These are phyloP conservation scores for Lycia hirtaria DNA, from an alignment of 2,888 invertebrate species.

Conservation along the genomic window DNA sequence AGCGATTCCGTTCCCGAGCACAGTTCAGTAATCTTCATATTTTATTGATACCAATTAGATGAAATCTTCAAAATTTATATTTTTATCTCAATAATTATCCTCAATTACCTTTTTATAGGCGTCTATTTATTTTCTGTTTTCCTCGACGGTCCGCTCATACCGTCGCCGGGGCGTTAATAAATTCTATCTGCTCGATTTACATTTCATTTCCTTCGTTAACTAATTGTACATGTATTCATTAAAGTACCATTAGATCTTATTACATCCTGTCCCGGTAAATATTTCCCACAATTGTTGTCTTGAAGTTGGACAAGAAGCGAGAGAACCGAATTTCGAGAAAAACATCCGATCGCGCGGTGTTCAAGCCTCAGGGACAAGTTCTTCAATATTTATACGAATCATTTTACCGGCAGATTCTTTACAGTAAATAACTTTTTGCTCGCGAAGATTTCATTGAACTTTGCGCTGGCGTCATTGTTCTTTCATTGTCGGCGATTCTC, in stretches of 20 bases:
- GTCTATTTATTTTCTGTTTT: slow-evolving; percentile 33
- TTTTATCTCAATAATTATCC: slow-evolving; percentile 20
- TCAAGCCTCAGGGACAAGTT: slow-evolving; percentile 4
- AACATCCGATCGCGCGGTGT: slow-evolving; percentile 13
- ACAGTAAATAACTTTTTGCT: slow-evolving; percentile 41
- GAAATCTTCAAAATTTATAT: background rate
- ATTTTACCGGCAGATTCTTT: slow-evolving; percentile 24
- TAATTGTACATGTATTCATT: slow-evolving; percentile 40
- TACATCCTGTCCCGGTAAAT: slow-evolving; percentile 41
- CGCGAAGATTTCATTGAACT: slow-evolving; percentile 53
- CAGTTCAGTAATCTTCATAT: background rate
- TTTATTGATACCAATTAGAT: background rate
- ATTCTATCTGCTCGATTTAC: slow-evolving; percentile 44
- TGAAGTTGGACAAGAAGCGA: slow-evolving; percentile 13
- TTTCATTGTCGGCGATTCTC: slow-evolving; percentile 54
- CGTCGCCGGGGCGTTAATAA: slow-evolving; percentile 35
- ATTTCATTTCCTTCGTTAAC: slow-evolving; percentile 51
- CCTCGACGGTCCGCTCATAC: slow-evolving; percentile 29
- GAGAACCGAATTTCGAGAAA: slow-evolving; percentile 21
- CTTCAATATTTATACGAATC: slow-evolving; percentile 30
- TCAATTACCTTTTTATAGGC: slow-evolving; percentile 26
- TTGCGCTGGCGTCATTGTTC: slow-evolving; percentile 48
- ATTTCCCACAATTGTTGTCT: slow-evolving; percentile 46
- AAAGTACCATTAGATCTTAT: slow-evolving; percentile 43
- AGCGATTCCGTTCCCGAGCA: background rate